A percentile compares a stretch with the other conserved stretches of the same genome.
phyloP scores from a whole-genome alignment of 2,888 invertebrate genomes.

The Polymixis flavicincta region DNA sequence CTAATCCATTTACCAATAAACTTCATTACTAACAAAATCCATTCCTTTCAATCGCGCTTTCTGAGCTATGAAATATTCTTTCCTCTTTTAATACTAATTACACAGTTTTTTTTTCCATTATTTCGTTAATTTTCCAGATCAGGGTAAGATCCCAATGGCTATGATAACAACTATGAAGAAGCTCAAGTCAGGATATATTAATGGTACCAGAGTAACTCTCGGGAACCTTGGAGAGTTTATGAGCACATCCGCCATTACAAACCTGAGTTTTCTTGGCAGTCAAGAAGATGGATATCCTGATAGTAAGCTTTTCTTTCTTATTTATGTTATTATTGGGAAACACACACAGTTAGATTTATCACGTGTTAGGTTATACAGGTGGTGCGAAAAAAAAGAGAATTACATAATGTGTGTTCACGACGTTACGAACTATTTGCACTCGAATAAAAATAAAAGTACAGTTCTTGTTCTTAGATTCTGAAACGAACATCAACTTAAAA shows the following conservation, averaged over 20 bases:
- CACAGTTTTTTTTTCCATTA: conserved; percentile 9
- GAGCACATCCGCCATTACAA: conserved; percentile 99
- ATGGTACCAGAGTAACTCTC: conserved; percentile 99
- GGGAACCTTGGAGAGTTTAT: conserved; percentile 98
- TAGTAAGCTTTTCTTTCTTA: conserved; percentile 88
- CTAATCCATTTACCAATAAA: conserved; percentile 5
- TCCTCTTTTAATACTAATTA: neutral
- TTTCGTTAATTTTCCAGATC: conserved; percentile 91
- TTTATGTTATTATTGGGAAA: neutral
- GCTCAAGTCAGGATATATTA: conserved; percentile 99
- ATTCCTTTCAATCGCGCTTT: conserved; percentile 47
- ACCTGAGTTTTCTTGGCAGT: conserved; percentile 98
- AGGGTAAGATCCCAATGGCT: conserved; percentile 97
- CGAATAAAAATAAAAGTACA: too few species aligned
- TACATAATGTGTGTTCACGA: neutral
- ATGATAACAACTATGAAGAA: conserved; percentile 99
- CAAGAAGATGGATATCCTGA: conserved; percentile 98
- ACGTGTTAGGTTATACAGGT: neutral
- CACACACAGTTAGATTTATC: neutral
- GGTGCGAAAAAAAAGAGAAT: neutral
- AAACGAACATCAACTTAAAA: too few species aligned
- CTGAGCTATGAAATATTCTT: conserved; percentile 30
- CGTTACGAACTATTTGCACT: neutral
- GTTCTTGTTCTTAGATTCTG: too few species aligned
- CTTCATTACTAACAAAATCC: conserved; percentile 42